Evolutionary conservation across 2,797 vertebrate species (phyloP).

Genomic region (Lateolabrax maculatus): DNA sequence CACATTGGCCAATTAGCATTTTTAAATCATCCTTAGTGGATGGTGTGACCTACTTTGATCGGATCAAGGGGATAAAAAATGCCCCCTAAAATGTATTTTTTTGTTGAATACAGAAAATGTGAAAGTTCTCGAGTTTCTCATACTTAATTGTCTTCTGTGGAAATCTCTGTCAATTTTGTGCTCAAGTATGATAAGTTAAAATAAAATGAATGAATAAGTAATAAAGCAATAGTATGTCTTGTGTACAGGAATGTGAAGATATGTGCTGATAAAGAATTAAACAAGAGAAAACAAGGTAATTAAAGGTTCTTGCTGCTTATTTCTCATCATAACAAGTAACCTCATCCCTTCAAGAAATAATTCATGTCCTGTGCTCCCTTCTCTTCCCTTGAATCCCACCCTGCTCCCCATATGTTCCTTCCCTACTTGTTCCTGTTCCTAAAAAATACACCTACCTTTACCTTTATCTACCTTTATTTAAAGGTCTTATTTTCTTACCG

Average conservation of each 20-base stretch:
- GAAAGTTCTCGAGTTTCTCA: neutral
- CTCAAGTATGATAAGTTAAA: neutral
- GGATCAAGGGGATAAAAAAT: neutral
- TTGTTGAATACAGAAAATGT: neutral
- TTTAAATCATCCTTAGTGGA: conserved; percentile 42
- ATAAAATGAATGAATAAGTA: no score
- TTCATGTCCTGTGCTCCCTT: conserved; percentile 47
- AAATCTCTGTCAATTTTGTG: neutral
- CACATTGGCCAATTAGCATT: conserved; percentile 37
- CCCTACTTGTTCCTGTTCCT: conserved; percentile 13
- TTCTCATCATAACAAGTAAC: conserved; percentile 18
- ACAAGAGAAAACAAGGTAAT: conserved; percentile 12
- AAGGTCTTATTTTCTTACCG: conserved; percentile 15
- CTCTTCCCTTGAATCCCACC: conserved; percentile 5
- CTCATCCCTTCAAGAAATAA: conserved; percentile 56
- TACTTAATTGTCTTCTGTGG: neutral
- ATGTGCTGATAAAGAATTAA: neutral
- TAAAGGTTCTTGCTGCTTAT: conserved; percentile 24
- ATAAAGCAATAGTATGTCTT: neutral
- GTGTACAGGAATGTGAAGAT: neutral
- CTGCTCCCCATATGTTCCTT: conserved; percentile 11
- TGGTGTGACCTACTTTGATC: conserved; percentile 52
- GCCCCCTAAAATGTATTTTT: no score
- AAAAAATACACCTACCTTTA: conserved; percentile 5
- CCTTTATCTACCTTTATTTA: conserved; percentile 4